Percentiles rank a stretch among this genome's conserved stretches.
These are phyloP conservation scores for Uria lomvia DNA, from an alignment of 2,113 vertebrate genomes.

Conservation along the genomic window DNA sequence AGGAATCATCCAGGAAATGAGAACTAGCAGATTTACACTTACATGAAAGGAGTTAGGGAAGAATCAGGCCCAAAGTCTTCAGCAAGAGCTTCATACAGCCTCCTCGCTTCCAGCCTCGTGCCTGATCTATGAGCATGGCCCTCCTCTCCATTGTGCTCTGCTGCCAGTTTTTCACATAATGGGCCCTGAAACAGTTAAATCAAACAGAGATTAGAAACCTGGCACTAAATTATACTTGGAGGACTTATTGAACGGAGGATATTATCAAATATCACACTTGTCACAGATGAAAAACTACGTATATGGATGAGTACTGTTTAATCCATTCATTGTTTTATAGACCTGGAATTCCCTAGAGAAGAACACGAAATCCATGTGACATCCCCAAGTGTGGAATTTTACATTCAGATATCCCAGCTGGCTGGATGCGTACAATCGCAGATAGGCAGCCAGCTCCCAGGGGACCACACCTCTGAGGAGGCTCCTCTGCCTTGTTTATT, in stretches of 20 bases:
- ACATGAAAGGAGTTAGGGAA: not conserved
- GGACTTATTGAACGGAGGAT: not conserved
- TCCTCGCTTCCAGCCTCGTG: not conserved
- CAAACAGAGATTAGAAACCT: not conserved
- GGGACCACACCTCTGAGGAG: not conserved
- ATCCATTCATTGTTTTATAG: constrained; percentile 17
- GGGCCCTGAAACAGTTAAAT: constrained; percentile 9
- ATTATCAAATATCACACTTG: constrained; percentile 28
- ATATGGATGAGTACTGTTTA: not conserved
- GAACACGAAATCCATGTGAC: not conserved
- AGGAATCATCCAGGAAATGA: not conserved
- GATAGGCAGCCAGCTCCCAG: not conserved
- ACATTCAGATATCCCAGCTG: not conserved
- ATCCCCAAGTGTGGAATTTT: not conserved
- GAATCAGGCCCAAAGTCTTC: not conserved
- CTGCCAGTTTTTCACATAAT: not conserved
- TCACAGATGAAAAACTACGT: constrained; percentile 19
- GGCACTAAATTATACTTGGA: not conserved
- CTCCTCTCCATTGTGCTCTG: not conserved
- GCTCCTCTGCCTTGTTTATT: not conserved
- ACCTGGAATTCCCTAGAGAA: not conserved
- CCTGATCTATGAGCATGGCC: not conserved
- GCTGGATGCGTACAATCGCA: not conserved
- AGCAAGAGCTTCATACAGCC: not conserved
- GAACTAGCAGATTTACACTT: not conserved